phyloP scores from a whole-genome alignment of 2,113 vertebrate species.

The Hymenochirus boettgeri region DNA sequence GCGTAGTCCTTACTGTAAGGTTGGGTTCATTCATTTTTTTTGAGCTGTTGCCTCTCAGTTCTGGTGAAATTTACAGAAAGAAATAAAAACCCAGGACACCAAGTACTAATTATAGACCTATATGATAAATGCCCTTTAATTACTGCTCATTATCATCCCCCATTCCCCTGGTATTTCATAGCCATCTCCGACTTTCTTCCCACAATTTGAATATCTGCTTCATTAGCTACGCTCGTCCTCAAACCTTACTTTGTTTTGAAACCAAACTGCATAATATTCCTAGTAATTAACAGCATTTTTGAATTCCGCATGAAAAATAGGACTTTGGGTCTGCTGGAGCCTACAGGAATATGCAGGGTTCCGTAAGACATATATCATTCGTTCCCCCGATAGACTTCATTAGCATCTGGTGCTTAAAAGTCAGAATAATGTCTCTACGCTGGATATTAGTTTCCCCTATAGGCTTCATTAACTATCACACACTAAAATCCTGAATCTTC shows the following conservation, averaged over 20 bases:
- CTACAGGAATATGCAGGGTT: background rate
- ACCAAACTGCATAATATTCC: background rate
- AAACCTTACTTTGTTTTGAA: background rate
- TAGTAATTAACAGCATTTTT: background rate
- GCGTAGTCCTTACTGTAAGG: no score
- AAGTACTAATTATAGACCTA: background rate
- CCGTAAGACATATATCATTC: background rate
- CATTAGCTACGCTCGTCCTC: background rate
- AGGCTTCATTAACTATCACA: background rate
- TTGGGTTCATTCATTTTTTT: no score
- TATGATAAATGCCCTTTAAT: background rate
- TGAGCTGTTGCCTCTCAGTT: background rate
- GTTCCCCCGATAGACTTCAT: background rate
- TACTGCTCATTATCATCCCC: background rate
- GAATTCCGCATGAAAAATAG: background rate
- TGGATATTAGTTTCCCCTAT: background rate
- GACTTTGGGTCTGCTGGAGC: background rate
- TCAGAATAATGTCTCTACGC: background rate
- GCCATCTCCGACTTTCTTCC: background rate
- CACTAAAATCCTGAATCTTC: background rate
- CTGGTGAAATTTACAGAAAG: background rate
- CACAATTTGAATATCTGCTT: background rate
- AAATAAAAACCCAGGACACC: no score
- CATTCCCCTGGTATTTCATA: background rate
- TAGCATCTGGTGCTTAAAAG: background rate